Percentiles rank a stretch among this genome's conserved stretches.
Conservation (phyloP, 1,140 invertebrate genomes). For the Drosophila subobscura region DNA sequence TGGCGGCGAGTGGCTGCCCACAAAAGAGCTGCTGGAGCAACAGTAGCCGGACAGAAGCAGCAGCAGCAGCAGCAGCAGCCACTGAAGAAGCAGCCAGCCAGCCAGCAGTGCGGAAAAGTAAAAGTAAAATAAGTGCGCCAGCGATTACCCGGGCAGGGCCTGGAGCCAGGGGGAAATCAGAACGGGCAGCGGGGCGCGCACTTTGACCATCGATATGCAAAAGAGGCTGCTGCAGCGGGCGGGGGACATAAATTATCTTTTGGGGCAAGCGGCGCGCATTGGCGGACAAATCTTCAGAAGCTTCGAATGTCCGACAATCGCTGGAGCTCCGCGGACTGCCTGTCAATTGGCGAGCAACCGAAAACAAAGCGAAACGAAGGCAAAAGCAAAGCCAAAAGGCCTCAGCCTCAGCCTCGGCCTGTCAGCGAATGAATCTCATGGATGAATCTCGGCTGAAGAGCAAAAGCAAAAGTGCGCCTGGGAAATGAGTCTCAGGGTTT, state of each 20-base stretch:
- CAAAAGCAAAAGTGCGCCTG: constrained; percentile 50
- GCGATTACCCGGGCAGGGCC: constrained; percentile 5
- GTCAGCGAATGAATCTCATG: constrained; percentile 51
- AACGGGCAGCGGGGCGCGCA: no score
- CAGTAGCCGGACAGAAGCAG: constrained; percentile 47
- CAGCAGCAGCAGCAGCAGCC: constrained; percentile 33
- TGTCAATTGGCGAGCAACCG: constrained; percentile 53
- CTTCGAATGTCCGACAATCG: constrained; percentile 20
- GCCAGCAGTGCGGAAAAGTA: constrained; percentile 67
- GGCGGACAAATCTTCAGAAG: constrained; percentile 72
- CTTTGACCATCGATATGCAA: constrained; percentile 34
- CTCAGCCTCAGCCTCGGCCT: constrained; percentile 10
- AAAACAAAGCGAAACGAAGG: constrained; percentile 12
- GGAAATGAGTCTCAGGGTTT: constrained; percentile 36
- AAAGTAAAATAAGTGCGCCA: constrained; percentile 69
- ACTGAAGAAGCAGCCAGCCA: constrained; percentile 28
- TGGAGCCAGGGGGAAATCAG: constrained; percentile 12
- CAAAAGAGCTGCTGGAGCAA: constrained; percentile 29
- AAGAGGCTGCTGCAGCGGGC: constrained; percentile 28
- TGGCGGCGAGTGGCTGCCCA: neutral
- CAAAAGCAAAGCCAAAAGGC: constrained; percentile 8
- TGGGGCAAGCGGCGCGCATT: constrained; percentile 27
- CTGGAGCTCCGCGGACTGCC: constrained; percentile 3
- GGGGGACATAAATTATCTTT: constrained; percentile 77
- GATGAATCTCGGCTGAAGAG: constrained; percentile 20